Conservation (phyloP, 2,888 invertebrate genomes). For the Heteromurus nitidus region DNA sequence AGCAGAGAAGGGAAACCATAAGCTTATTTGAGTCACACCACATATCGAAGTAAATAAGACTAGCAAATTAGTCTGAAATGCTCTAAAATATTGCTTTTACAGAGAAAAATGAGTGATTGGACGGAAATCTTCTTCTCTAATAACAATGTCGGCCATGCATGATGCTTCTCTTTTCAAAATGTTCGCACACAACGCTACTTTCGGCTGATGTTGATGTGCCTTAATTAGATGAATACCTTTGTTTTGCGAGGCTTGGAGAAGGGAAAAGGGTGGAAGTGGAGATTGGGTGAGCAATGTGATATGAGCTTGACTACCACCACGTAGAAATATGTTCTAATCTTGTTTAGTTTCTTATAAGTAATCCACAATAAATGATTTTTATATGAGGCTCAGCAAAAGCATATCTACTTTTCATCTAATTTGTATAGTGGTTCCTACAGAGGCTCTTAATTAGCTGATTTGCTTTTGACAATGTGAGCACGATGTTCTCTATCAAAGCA, state of each 20-base stretch:
- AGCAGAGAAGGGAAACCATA: background rate
- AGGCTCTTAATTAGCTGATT: constrained; percentile 43
- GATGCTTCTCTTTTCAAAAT: background rate
- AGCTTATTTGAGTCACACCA: background rate
- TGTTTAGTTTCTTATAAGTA: too few species aligned
- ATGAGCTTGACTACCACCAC: too few species aligned
- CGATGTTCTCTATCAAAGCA: too few species aligned
- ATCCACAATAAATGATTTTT: too few species aligned
- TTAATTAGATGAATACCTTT: constrained; percentile 11
- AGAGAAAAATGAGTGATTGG: constrained; percentile 12
- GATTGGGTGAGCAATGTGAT: too few species aligned
- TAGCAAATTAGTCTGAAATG: constrained; percentile 6
- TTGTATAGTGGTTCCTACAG: too few species aligned
- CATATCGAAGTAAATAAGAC: background rate
- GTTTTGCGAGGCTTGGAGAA: too few species aligned
- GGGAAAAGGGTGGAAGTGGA: too few species aligned
- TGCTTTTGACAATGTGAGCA: constrained; percentile 40
- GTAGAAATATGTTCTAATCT: background rate
- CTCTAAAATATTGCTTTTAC: constrained; percentile 7
- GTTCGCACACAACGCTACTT: background rate
- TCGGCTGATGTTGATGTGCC: constrained; percentile 15
- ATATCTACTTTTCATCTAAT: too few species aligned
- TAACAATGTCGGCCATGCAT: constrained; percentile 17
- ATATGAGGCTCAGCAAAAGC: too few species aligned
- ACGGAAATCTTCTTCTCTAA: constrained; percentile 19